These are phyloP conservation scores for Cyaniris semiargus DNA, from an alignment of 2,888 invertebrate genomes.

Conservation along the genomic window DNA sequence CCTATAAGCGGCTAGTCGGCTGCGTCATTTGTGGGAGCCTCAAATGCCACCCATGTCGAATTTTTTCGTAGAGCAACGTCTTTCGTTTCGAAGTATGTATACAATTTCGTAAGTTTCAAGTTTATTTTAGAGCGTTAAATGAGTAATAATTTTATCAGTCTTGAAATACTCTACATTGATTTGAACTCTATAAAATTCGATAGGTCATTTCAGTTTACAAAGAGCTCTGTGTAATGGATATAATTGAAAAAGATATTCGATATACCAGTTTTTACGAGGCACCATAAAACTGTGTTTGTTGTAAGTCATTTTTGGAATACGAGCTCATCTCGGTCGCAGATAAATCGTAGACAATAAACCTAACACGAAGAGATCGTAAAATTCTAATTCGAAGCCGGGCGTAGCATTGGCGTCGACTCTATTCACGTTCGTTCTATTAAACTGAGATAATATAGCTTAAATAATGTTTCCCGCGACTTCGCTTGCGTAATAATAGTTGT, in stretches of 20 bases:
- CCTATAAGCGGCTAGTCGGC: constrained; percentile 48
- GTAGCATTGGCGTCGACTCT: constrained; percentile 47
- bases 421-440: constrained; percentile 4
- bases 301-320: constrained; percentile 76
- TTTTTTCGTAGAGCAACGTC: constrained; percentile 31
- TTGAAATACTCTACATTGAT: background rate
- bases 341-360: constrained; percentile 76
- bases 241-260: constrained; percentile 30
- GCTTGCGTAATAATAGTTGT: background rate
- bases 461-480: background rate
- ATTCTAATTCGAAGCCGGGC: constrained; percentile 71
- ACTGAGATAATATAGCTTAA: background rate
- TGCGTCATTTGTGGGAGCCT: constrained; percentile 64
- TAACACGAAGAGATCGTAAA: constrained; percentile 78
- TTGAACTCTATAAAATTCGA: background rate
- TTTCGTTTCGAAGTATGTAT: background rate
- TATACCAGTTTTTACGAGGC: constrained; percentile 49
- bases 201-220: background rate
- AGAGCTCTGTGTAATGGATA: constrained; percentile 19
- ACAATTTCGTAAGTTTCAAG: background rate
- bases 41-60: constrained; percentile 72
- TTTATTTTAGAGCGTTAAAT: background rate
- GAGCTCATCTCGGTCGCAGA: constrained; percentile 75
- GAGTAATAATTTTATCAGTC: background rate
- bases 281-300: constrained; percentile 73